phyloP scores from a whole-genome alignment of 2,888 invertebrate species.

The Leucophenga maculata region DNA sequence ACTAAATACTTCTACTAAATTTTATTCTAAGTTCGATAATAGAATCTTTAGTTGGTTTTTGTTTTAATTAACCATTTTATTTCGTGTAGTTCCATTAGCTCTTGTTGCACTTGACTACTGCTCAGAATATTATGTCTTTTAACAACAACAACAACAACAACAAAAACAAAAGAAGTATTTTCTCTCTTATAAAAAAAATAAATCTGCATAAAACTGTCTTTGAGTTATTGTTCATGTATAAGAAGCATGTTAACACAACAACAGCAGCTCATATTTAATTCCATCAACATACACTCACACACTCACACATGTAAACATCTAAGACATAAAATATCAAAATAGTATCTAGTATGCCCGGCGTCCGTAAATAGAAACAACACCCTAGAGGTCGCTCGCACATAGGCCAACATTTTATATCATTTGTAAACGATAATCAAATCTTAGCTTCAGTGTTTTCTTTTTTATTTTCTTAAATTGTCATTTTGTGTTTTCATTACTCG shows the following conservation, averaged over 20 bases:
- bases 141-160: not conserved
- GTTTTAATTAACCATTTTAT: conserved; percentile 16
- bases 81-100: conserved; percentile 23
- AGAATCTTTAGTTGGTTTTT: conserved; percentile 4
- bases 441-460: not conserved
- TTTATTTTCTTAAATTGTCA: not conserved
- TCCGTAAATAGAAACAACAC: not conserved
- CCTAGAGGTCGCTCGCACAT: not conserved
- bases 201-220: not conserved
- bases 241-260: conserved; percentile 10
- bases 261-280: not conserved
- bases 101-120: conserved; percentile 17
- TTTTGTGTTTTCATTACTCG: not conserved
- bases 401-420: not conserved
- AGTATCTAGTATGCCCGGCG: not conserved
- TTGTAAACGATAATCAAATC: not conserved
- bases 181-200: not conserved
- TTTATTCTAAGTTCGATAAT: not conserved
- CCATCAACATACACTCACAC: not conserved
- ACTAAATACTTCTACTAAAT: not conserved
- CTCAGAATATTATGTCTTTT: not conserved
- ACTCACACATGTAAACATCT: not conserved
- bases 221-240: conserved; percentile 1
- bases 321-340: not conserved
- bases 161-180: not conserved